Evolutionary conservation across 2,113 vertebrate species (phyloP), one percentile per base, ranked within the genome.

Genomic region (Rissa tridactyla): DNA sequence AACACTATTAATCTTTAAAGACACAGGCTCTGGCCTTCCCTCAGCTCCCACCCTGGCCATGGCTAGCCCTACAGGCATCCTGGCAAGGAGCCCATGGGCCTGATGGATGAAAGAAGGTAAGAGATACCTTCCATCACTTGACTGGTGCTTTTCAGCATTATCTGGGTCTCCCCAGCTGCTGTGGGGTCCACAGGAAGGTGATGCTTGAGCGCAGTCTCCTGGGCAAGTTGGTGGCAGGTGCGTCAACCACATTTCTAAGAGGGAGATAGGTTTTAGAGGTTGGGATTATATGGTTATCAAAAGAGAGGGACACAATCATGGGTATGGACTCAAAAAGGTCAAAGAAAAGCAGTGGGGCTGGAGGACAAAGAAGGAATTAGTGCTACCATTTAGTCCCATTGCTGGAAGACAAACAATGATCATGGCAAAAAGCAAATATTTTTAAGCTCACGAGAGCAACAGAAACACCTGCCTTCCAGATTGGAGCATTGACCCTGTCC

Each of bases 1-100:
- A 97, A 81, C 54, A 40, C 90, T 52, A 96, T 97, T 98, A 96
- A 97, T 97, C 97, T 97, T 97, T 97, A 97, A 97, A 97, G 97
- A 84, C 47, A 76, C 82, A 94, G 95, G 91, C 82, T 83, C 79
- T 77, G 82, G 82, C 86, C 75, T 85, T 66, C 25, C 13, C 70
- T 73, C 78, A 58, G 58, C 47, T 60, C 8, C 62, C n/a, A 87
- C 34, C 16, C 51, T 23, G 23, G 58, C 5, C 57, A 17, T 44
- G 34, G 81, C 42, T 54, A 65, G 36, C 42, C 29, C 76, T 54
- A 18, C 10, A 58, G 42, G 66, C 92, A 38, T 54, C 44, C 69
- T 88, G 90, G 93, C 84, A 69, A 94, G 58, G 7, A 82, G 84
- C 91, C 70, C 62, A 47, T 0, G 5, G 73, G 40, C 23, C 88